Evolutionary conservation across 2,888 invertebrate genomes (phyloP).

Genomic region (Deilephila porcellus): DNA sequence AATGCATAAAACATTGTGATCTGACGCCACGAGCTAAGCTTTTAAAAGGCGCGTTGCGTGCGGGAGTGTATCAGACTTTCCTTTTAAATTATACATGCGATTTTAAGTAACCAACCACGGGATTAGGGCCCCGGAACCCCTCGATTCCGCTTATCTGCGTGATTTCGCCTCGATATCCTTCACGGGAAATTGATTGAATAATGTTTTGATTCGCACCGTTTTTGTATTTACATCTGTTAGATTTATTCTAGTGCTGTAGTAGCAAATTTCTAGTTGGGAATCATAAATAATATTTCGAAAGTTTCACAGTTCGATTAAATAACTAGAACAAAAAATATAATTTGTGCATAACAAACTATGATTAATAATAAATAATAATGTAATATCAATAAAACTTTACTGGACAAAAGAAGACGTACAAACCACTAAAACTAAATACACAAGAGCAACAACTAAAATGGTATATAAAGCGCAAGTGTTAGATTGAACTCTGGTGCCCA

Average conservation of each 20-base stretch:
- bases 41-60: slow-evolving; percentile 26
- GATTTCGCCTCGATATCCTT: slow-evolving; percentile 63
- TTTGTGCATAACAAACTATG: too few relatives aligned
- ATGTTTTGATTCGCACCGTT: slow-evolving; percentile 60
- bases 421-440: too few relatives aligned
- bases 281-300: neutral
- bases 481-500: too few relatives aligned
- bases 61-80: slow-evolving; percentile 46
- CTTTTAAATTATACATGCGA: slow-evolving; percentile 74
- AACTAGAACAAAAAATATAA: too few relatives aligned
- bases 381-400: too few relatives aligned
- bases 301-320: too few relatives aligned
- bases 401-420: too few relatives aligned
- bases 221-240: slow-evolving; percentile 35
- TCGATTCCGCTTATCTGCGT: slow-evolving; percentile 65
- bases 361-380: too few relatives aligned
- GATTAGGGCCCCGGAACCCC: slow-evolving; percentile 51
- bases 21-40: slow-evolving; percentile 1
- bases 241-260: neutral
- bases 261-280: too few relatives aligned
- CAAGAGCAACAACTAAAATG: too few relatives aligned
- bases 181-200: slow-evolving; percentile 69
- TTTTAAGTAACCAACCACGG: slow-evolving; percentile 67
- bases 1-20: slow-evolving; percentile 17
- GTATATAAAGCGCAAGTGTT: too few relatives aligned